Conservation (phyloP, 1,140 invertebrate genomes). For the Augochlora pura region DNA sequence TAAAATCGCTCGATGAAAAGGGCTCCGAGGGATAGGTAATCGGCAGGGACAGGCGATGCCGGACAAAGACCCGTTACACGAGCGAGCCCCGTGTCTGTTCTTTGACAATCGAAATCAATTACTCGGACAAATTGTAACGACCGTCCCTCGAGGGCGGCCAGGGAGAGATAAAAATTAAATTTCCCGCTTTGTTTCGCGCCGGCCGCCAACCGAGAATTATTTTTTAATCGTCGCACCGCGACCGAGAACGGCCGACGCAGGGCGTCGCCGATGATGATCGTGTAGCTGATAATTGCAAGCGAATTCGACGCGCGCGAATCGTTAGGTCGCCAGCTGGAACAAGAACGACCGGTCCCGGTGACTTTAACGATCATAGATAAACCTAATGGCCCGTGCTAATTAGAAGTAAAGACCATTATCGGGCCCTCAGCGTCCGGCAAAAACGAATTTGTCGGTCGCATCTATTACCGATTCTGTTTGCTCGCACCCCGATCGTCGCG, state of each 20-base stretch:
- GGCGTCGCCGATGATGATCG: slow-evolving; percentile 9
- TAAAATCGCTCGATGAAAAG: slow-evolving; percentile 4
- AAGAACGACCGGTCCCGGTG: slow-evolving; percentile 41
- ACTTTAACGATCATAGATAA: slow-evolving; percentile 57
- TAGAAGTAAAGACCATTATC: slow-evolving; percentile 60
- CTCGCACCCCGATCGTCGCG: neutral
- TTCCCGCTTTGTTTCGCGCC: slow-evolving; percentile 17
- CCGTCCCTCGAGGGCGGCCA: neutral
- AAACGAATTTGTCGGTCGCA: slow-evolving; percentile 50
- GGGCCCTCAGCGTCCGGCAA: slow-evolving; percentile 21
- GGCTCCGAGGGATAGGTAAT: neutral
- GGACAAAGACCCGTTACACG: slow-evolving; percentile 14
- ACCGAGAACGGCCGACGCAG: no score
- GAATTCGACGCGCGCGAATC: neutral
- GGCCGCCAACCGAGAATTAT: slow-evolving; percentile 7
- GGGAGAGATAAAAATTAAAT: slow-evolving; percentile 25
- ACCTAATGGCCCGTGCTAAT: slow-evolving; percentile 59
- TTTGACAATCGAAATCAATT: slow-evolving; percentile 31
- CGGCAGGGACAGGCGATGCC: neutral
- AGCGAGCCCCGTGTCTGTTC: neutral
- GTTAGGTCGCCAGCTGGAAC: neutral
- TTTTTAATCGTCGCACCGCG: slow-evolving; percentile 21
- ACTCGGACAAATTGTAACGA: slow-evolving; percentile 30
- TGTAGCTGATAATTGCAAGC: slow-evolving; percentile 20
- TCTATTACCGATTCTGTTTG: slow-evolving; percentile 48